phyloP scores from a whole-genome alignment of 53 echinoderm and acorn worm genomes.

The Echinarachnius parma region DNA sequence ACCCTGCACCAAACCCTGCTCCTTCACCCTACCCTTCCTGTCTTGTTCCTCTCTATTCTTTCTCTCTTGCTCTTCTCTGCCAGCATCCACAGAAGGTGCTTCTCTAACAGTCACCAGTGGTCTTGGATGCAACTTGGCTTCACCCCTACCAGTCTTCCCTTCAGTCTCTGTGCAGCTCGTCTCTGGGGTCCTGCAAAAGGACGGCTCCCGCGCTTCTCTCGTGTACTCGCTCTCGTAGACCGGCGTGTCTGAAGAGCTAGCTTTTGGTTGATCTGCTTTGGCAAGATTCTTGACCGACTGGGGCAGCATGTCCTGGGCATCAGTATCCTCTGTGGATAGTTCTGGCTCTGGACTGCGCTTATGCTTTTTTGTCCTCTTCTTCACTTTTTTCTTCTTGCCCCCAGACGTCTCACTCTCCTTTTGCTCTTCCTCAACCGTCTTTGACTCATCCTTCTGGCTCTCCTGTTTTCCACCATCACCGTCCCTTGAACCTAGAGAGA shows the following conservation, averaged over 20 bases:
- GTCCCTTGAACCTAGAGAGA: too few species aligned
- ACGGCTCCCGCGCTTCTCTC: neutral
- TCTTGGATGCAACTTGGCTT: neutral
- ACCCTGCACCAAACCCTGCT: neutral
- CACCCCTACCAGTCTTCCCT: neutral
- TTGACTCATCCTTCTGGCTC: too few species aligned
- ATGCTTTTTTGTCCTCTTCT: slow-evolving; percentile 18
- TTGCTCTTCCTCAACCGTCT: too few species aligned
- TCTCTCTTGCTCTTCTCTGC: neutral
- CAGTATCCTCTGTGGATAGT: slow-evolving; percentile 19
- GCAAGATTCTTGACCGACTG: neutral
- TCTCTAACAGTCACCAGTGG: neutral
- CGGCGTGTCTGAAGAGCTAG: slow-evolving; percentile 13
- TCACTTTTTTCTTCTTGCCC: slow-evolving; percentile 22
- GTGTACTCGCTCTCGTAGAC: slow-evolving; percentile 29
- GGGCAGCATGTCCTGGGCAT: neutral
- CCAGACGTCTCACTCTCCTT: slow-evolving; percentile 18
- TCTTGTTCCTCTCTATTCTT: too few species aligned
- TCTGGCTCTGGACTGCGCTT: slow-evolving; percentile 1
- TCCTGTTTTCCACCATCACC: too few species aligned
- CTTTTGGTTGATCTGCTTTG: neutral
- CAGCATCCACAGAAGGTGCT: neutral
- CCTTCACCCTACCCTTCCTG: too few species aligned
- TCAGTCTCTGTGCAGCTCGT: slow-evolving; percentile 33
- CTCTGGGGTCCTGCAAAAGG: slow-evolving; percentile 19